Conservation (phyloP, 2,113 vertebrate genomes). For the Cinclus cinclus region DNA sequence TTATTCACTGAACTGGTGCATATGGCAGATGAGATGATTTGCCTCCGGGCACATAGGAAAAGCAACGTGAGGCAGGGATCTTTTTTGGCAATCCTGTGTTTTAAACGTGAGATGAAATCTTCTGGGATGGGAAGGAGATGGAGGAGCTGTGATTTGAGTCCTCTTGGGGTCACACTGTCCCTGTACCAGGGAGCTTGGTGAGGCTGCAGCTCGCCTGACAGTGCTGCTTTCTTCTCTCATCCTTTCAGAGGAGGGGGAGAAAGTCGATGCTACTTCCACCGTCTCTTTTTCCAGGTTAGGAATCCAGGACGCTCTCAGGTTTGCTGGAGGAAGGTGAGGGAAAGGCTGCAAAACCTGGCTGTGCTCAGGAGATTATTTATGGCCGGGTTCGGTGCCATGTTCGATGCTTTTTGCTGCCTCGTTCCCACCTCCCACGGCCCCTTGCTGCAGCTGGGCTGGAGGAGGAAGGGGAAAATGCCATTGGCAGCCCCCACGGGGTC, state of each 20-base stretch:
- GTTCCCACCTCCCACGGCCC: constrained; percentile 46
- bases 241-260: not conserved
- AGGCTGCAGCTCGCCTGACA: rapidly evolving
- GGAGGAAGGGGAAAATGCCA: not conserved
- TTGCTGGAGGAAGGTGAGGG: constrained; percentile 21
- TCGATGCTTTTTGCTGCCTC: constrained; percentile 19
- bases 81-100: not conserved
- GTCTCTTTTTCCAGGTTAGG: not conserved
- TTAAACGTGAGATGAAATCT: not conserved
- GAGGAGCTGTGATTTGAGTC: not conserved
- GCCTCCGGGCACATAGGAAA: constrained; percentile 14
- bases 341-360: constrained; percentile 30
- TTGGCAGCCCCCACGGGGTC: not conserved
- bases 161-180: not conserved
- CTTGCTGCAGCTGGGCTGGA: constrained; percentile 17
- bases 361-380: constrained; percentile 16
- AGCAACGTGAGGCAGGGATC: not conserved
- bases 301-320: constrained; percentile 46
- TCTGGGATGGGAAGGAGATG: not conserved
- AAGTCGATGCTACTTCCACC: not conserved
- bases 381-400: not conserved
- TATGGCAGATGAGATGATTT: constrained; percentile 46
- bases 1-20: not conserved
- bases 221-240: not conserved
- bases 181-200: not conserved